A percentile compares a stretch with the other conserved stretches of the same genome.
phyloP scores from a whole-genome alignment of 2,888 invertebrate species.

The Omphaloscelis lunosa region DNA sequence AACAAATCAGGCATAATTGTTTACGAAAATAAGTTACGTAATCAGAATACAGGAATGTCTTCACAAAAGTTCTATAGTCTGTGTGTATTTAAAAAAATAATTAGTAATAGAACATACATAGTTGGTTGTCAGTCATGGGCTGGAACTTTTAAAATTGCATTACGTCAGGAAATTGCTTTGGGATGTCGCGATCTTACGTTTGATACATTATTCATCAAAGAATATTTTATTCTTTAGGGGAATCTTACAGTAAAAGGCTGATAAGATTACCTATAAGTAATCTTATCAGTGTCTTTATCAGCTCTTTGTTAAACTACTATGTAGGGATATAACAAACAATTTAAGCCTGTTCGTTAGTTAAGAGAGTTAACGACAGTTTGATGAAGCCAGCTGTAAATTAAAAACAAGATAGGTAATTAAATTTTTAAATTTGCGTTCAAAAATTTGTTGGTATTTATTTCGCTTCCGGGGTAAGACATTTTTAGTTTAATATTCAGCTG shows the following conservation, averaged over 20 bases:
- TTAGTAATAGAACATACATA: too few species aligned
- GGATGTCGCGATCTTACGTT: slow-evolving; percentile 33
- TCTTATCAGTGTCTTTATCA: too few species aligned
- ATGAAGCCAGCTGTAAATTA: slow-evolving; percentile 19
- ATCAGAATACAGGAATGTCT: neutral
- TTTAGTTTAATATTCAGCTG: neutral
- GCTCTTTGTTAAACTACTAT: neutral
- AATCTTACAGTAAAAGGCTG: slow-evolving; percentile 8
- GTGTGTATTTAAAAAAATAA: too few species aligned
- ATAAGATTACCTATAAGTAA: slow-evolving; percentile 7
- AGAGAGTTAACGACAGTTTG: slow-evolving; percentile 33
- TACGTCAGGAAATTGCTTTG: slow-evolving; percentile 44
- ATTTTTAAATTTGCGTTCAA: slow-evolving; percentile 18
- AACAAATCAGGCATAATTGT: too few species aligned
- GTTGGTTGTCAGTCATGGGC: slow-evolving; percentile 3
- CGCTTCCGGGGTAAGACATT: neutral
- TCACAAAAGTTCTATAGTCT: neutral
- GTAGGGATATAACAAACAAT: too few species aligned
- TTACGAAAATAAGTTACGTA: too few species aligned
- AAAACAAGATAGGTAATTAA: slow-evolving; percentile 10
- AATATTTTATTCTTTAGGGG: slow-evolving; percentile 29
- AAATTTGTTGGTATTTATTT: neutral
- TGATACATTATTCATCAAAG: slow-evolving; percentile 62
- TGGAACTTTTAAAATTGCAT: slow-evolving; percentile 19
- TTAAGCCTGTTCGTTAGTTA: neutral